Percentiles rank a stretch among this genome's conserved stretches.
Evolutionary conservation across 2,797 vertebrate genomes (phyloP).

Genomic region (Fistularia tabacaria): DNA sequence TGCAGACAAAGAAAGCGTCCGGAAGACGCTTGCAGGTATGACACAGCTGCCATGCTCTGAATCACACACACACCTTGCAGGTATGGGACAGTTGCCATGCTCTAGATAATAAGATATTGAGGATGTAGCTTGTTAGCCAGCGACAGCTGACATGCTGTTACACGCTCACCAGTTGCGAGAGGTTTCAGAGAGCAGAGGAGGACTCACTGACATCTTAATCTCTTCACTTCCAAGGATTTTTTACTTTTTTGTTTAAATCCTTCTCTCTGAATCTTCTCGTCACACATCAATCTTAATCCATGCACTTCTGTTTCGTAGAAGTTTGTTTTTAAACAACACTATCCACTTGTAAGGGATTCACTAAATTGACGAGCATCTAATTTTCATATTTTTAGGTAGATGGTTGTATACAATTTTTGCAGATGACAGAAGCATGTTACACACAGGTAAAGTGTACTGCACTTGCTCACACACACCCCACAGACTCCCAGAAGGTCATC

Average conservation of each 20-base stretch:
- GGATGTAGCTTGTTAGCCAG: constrained; percentile 67
- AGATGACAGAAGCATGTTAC: not conserved
- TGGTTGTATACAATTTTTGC: no score
- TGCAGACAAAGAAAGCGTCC: constrained; percentile 48
- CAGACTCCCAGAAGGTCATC: constrained; percentile 71
- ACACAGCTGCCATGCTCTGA: constrained; percentile 75
- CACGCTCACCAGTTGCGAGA: constrained; percentile 3
- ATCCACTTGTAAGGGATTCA: no score
- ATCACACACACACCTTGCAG: constrained; percentile 66
- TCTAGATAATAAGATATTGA: constrained; percentile 67
- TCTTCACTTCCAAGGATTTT: no score
- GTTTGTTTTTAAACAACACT: no score
- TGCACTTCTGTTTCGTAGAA: no score
- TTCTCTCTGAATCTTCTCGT: no score
- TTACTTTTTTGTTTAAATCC: no score
- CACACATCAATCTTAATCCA: no score
- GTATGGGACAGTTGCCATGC: constrained; percentile 69
- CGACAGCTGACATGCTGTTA: constrained; percentile 27
- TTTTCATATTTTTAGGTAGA: no score
- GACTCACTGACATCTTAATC: no score
- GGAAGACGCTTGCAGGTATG: constrained; percentile 76
- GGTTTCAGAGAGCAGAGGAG: no score
- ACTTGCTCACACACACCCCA: constrained; percentile 42
- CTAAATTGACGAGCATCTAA: no score
- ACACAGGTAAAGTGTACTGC: not conserved